phyloP scores from a whole-genome alignment of 2,113 vertebrate species.

The Canis aureus region DNA sequence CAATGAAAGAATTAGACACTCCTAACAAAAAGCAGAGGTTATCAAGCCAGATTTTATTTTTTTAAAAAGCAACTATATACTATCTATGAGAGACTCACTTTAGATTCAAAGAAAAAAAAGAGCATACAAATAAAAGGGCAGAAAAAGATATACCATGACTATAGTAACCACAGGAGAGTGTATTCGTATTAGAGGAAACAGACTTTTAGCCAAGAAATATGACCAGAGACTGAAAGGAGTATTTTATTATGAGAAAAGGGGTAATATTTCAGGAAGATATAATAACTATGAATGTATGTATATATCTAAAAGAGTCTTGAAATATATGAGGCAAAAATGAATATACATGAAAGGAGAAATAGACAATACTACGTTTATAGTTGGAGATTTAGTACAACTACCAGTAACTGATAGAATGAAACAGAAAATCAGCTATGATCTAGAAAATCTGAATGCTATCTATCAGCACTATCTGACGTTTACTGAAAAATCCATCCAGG shows the following conservation, averaged over 20 bases:
- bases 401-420: neutral
- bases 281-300: neutral
- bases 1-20: neutral
- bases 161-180: neutral
- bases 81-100: neutral
- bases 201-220: neutral
- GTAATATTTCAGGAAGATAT: neutral
- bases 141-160: neutral
- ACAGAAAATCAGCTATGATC: neutral
- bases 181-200: neutral
- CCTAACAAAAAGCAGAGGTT: neutral
- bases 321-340: neutral
- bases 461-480: neutral
- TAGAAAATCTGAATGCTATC: neutral
- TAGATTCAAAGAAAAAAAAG: neutral
- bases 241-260: neutral
- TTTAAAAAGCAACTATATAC: neutral
- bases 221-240: neutral
- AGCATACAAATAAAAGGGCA: neutral
- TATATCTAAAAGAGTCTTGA: neutral
- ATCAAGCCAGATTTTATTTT: neutral
- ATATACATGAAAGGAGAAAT: neutral
- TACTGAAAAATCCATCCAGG: neutral
- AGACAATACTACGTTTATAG: neutral
- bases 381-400: neutral